These are phyloP conservation scores for Prorops nasuta DNA, from an alignment of 1,140 invertebrate species.

Conservation along the genomic window DNA sequence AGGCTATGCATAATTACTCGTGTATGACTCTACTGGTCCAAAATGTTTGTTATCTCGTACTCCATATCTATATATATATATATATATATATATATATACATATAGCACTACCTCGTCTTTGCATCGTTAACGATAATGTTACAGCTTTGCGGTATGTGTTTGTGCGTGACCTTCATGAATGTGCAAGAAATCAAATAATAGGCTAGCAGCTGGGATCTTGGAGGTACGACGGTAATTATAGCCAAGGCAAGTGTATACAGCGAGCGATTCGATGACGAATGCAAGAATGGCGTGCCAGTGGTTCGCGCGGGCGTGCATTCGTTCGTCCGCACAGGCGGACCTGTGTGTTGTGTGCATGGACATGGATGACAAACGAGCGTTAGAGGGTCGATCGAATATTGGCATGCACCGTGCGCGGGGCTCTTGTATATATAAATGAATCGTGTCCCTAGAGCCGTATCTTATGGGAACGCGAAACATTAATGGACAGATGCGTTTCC, in stretches of 20 bases:
- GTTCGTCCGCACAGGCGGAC: background rate
- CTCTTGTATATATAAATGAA: slow-evolving; percentile 49
- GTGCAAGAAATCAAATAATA: background rate
- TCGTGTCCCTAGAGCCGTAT: slow-evolving; percentile 45
- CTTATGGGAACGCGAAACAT: slow-evolving; percentile 50
- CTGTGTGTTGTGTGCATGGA: background rate
- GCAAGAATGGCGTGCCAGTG: slow-evolving; percentile 14
- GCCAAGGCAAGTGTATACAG: background rate
- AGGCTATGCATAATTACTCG: too few relatives aligned
- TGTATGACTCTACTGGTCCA: too few relatives aligned
- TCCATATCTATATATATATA: too few relatives aligned
- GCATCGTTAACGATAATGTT: too few relatives aligned
- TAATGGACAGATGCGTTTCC: slow-evolving; percentile 51
- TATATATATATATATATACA: too few relatives aligned
- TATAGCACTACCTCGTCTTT: too few relatives aligned
- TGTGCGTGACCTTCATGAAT: background rate
- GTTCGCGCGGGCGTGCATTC: background rate
- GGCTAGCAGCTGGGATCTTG: background rate
- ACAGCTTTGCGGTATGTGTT: too few relatives aligned
- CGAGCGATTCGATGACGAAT: slow-evolving; percentile 21
- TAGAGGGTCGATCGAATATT: slow-evolving; percentile 47
- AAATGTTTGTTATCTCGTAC: too few relatives aligned
- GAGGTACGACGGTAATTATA: background rate
- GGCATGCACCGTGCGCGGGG: slow-evolving; percentile 38
- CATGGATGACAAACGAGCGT: slow-evolving; percentile 47